Conservation (phyloP, 2,797 vertebrate genomes). For the Halcyon chelicuti region DNA sequence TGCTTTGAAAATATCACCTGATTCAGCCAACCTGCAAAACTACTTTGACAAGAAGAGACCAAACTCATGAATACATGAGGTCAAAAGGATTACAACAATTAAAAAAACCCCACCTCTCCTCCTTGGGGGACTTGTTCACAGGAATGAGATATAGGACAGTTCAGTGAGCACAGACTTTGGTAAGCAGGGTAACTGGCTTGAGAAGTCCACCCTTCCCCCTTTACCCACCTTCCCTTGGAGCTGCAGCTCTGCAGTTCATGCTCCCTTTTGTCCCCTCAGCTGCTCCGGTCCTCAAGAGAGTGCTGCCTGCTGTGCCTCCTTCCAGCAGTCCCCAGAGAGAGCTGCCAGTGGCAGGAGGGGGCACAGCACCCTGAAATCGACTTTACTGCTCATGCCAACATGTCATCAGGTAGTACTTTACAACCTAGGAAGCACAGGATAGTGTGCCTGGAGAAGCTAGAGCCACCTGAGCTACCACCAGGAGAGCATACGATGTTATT, state of each 20-base stretch:
- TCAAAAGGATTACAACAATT: slow-evolving; percentile 62
- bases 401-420: neutral
- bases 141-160: slow-evolving; percentile 50
- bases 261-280: neutral
- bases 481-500: neutral
- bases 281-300: neutral
- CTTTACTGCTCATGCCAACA: neutral
- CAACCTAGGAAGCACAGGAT: neutral
- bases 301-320: fast-evolving
- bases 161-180: slow-evolving; percentile 56
- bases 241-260: neutral
- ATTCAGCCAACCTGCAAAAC: slow-evolving; percentile 60
- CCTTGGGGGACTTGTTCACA: slow-evolving; percentile 27
- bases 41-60: slow-evolving; percentile 49
- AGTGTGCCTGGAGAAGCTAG: neutral
- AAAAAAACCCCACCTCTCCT: neutral
- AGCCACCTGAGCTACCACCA: neutral
- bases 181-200: slow-evolving; percentile 1
- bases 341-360: fast-evolving
- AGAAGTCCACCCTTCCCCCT: slow-evolving; percentile 37
- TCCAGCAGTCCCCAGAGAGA: neutral
- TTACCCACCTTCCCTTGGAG: neutral
- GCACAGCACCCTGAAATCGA: neutral
- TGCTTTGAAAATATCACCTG: slow-evolving; percentile 33
- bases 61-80: slow-evolving; percentile 44